These are phyloP conservation scores for Heterocephalus glaber DNA, from an alignment of 2,113 vertebrate species.

Conservation along the genomic window DNA sequence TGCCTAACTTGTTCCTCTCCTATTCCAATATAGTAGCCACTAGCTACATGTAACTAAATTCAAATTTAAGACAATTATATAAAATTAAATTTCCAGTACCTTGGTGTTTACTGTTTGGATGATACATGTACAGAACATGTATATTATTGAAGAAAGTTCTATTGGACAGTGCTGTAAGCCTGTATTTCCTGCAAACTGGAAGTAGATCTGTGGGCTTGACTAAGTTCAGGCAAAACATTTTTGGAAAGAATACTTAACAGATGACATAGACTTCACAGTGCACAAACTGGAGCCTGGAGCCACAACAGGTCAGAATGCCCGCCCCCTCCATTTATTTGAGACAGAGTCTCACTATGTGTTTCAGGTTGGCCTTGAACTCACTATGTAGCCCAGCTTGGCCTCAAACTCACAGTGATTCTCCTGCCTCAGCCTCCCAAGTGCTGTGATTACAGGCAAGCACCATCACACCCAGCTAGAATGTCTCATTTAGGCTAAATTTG, in stretches of 20 bases:
- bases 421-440: background rate
- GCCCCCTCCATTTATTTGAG: background rate
- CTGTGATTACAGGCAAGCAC: background rate
- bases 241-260: constrained; percentile 45
- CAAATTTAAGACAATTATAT: background rate
- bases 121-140: background rate
- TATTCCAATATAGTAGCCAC: background rate
- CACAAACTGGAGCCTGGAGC: background rate
- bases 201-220: constrained; percentile 9
- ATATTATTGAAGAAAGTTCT: constrained; percentile 41
- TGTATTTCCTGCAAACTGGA: constrained; percentile 13
- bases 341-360: background rate
- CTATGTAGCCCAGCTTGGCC: background rate
- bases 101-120: constrained; percentile 32
- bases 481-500: background rate
- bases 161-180: background rate
- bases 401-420: background rate
- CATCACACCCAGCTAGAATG: background rate
- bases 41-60: background rate
- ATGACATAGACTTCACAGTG: background rate
- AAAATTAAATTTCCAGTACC: background rate
- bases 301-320: background rate
- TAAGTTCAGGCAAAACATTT: constrained; percentile 22
- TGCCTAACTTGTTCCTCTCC: background rate
- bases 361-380: background rate